Evolutionary conservation across 2,113 vertebrate genomes (phyloP).

Genomic region (Pterophyllum scalare): DNA sequence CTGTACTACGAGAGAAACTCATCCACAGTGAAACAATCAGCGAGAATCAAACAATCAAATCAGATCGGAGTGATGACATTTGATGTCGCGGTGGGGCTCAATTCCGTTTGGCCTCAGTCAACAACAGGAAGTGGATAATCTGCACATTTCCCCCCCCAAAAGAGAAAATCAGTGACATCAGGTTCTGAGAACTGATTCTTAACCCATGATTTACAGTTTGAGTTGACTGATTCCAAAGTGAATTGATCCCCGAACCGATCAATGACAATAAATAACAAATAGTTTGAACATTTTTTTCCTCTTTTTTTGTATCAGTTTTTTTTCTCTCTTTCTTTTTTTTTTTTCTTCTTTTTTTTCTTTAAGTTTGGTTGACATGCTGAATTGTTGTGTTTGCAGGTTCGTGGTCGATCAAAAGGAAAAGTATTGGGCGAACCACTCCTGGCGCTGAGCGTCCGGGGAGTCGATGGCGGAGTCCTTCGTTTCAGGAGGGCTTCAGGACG

Average conservation of each 20-base stretch:
- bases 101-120: constrained; percentile 47
- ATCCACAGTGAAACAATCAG: constrained; percentile 79
- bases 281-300: constrained; percentile 60
- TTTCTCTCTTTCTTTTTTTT: constrained; percentile 31
- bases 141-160: not conserved
- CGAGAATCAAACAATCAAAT: constrained; percentile 69
- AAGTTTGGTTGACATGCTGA: constrained; percentile 88
- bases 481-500: constrained; percentile 90
- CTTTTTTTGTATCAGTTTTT: constrained; percentile 22
- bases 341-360: constrained; percentile 40
- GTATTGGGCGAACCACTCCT: constrained; percentile 99
- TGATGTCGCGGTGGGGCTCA: constrained; percentile 38
- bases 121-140: constrained; percentile 12
- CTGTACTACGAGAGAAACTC: constrained; percentile 79
- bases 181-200: constrained; percentile 2
- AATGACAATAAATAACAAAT: constrained; percentile 75
- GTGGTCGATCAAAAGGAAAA: constrained; percentile 95
- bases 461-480: constrained; percentile 88
- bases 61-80: constrained; percentile 53
- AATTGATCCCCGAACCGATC: constrained; percentile 41
- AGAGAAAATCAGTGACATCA: constrained; percentile 62
- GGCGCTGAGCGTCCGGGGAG: constrained; percentile 92
- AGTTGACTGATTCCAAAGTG: constrained; percentile 43
- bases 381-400: constrained; percentile 72
- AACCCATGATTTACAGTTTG: not conserved